Conservation (phyloP, 2,113 vertebrate species). For the Nannobrachium achirus region DNA sequence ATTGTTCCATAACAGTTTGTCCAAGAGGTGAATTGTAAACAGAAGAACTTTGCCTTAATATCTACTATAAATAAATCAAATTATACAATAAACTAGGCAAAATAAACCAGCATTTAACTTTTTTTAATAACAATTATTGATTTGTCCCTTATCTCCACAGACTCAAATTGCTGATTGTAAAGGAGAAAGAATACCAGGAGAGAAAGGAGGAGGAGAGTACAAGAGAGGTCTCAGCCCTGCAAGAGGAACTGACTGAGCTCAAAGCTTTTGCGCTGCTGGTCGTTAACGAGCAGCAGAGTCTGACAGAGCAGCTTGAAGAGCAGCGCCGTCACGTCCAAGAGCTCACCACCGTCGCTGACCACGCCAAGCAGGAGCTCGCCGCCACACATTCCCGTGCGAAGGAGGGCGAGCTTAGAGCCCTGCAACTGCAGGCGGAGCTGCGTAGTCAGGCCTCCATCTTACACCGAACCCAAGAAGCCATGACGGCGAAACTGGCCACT, state of each 20-base stretch:
- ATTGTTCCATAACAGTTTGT: neutral
- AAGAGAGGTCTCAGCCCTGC: constrained; percentile 80
- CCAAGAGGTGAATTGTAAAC: neutral
- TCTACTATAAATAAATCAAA: constrained; percentile 13
- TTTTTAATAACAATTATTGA: constrained; percentile 26
- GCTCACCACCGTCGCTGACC: constrained; percentile 78
- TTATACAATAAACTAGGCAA: constrained; percentile 24
- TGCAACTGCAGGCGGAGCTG: constrained; percentile 78
- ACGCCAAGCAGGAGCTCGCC: constrained; percentile 79
- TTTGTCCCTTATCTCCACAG: constrained; percentile 76
- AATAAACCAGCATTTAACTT: neutral
- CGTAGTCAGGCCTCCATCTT: constrained; percentile 71
- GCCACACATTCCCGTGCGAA: constrained; percentile 75
- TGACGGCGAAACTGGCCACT: constrained; percentile 89
- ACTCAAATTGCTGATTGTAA: constrained; percentile 86
- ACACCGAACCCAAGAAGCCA: constrained; percentile 79
- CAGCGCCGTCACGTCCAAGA: constrained; percentile 83
- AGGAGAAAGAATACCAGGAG: constrained; percentile 84
- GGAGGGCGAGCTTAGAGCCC: constrained; percentile 80
- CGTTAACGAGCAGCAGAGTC: constrained; percentile 87
- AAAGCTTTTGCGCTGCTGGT: constrained; percentile 90
- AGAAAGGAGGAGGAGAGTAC: constrained; percentile 84
- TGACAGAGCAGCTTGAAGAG: constrained; percentile 82
- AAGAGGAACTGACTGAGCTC: constrained; percentile 86
- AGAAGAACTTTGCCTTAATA: constrained; percentile 1